These are phyloP conservation scores for Vandiemenella viatica DNA, from an alignment of 2,888 invertebrate species.

Conservation along the genomic window DNA sequence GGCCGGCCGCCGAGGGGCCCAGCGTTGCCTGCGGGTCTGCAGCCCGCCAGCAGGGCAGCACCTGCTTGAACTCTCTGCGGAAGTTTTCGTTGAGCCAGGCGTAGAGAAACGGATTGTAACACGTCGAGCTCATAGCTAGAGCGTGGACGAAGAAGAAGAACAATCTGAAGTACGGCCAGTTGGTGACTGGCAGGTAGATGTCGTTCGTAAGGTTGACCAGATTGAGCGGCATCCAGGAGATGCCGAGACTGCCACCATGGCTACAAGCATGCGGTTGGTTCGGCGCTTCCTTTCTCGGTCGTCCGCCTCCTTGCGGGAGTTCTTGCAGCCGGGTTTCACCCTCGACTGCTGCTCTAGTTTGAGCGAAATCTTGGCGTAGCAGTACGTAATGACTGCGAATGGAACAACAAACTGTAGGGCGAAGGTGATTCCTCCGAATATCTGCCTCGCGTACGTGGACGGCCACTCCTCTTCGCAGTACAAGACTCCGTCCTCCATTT, in stretches of 20 bases:
- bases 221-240: slow-evolving; percentile 90
- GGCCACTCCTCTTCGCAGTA: slow-evolving; percentile 90
- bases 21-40: too few relatives aligned
- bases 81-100: slow-evolving; percentile 94
- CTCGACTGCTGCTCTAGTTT: slow-evolving; percentile 71
- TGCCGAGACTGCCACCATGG: slow-evolving; percentile 92
- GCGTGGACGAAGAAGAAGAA: slow-evolving; percentile 80
- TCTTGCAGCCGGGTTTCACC: slow-evolving; percentile 70
- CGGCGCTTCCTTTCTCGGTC: slow-evolving; percentile 80
- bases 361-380: slow-evolving; percentile 83
- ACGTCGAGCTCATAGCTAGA: slow-evolving; percentile 84
- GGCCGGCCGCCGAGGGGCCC: too few relatives aligned
- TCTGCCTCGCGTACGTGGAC: slow-evolving; percentile 52
- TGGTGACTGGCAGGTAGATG: slow-evolving; percentile 54
- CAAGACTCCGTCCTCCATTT: slow-evolving; percentile 24
- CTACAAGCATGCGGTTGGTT: slow-evolving; percentile 92
- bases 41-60: slow-evolving; percentile 46
- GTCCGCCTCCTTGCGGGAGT: slow-evolving; percentile 72
- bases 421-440: slow-evolving; percentile 76
- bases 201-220: slow-evolving; percentile 75
- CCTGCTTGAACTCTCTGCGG: slow-evolving; percentile 65
- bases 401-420: slow-evolving; percentile 88
- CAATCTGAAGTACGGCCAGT: slow-evolving; percentile 72
- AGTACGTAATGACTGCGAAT: slow-evolving; percentile 83
- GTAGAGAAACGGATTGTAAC: slow-evolving; percentile 88